phyloP scores from a whole-genome alignment of 2,797 vertebrate species.

The Acestrorhynchus altus region DNA sequence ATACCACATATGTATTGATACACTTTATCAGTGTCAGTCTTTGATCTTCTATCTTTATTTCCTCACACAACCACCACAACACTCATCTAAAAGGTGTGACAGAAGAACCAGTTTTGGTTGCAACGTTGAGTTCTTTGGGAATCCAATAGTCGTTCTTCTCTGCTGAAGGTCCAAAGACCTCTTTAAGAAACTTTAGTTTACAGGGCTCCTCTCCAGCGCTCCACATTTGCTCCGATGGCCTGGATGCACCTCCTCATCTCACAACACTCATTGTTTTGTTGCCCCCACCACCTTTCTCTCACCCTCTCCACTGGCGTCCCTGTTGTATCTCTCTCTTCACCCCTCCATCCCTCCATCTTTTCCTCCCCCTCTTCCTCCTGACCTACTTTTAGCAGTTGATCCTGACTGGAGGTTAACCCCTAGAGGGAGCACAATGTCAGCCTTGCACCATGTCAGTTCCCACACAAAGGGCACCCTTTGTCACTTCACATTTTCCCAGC shows the following conservation, averaged over 20 bases:
- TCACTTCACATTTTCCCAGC: constrained; percentile 82
- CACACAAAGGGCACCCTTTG: constrained; percentile 80
- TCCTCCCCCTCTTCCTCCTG: constrained; percentile 74
- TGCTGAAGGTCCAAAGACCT: neutral
- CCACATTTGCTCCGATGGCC: neutral
- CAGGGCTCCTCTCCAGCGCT: neutral
- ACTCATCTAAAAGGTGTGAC: neutral
- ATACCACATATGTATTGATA: constrained; percentile 41
- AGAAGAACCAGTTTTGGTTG: neutral
- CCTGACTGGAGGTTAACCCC: constrained; percentile 82
- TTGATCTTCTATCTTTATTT: neutral
- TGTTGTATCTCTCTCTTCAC: constrained; percentile 15
- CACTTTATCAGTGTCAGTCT: constrained; percentile 24
- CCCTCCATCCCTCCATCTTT: constrained; percentile 14
- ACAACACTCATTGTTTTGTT: constrained; percentile 9
- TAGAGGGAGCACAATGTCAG: constrained; percentile 77
- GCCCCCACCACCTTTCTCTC: constrained; percentile 31
- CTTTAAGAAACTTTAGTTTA: neutral
- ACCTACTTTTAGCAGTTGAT: constrained; percentile 94
- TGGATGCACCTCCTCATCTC: neutral
- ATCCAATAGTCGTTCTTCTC: neutral
- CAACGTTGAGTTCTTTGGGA: too few species aligned
- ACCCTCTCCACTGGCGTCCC: neutral
- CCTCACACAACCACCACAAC: neutral
- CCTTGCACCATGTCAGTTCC: constrained; percentile 80